Percentiles rank a stretch among this genome's conserved stretches.
Evolutionary conservation across 2,888 invertebrate genomes (phyloP).

Genomic region (Drosophila maculinotata): DNA sequence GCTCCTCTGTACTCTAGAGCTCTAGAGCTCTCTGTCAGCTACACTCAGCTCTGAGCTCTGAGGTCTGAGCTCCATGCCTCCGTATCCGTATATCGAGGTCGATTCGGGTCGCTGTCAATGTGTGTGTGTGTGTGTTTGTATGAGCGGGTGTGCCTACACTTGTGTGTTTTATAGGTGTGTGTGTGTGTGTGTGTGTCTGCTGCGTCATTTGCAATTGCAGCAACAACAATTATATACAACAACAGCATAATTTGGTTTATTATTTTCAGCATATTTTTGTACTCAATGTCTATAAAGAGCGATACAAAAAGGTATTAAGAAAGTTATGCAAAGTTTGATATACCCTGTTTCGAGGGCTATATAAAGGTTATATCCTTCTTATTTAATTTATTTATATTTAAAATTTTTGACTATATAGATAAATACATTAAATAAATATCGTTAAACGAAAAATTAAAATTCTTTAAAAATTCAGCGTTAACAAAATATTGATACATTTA

Average conservation of each 20-base stretch:
- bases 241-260: constrained; percentile 31
- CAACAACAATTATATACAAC: constrained; percentile 35
- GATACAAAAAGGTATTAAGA: constrained; percentile 5
- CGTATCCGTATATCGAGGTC: constrained; percentile 65
- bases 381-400: too few relatives aligned
- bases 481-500: too few relatives aligned
- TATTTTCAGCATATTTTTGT: constrained; percentile 54
- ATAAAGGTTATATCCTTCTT: too few relatives aligned
- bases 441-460: too few relatives aligned
- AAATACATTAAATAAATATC: too few relatives aligned
- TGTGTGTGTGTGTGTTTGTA: constrained; percentile 32
- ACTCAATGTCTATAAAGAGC: constrained; percentile 15
- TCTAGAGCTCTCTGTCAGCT: too few relatives aligned
- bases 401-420: too few relatives aligned
- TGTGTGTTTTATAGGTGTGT: constrained; percentile 20
- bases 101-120: constrained; percentile 53
- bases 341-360: neutral
- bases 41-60: too few relatives aligned
- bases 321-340: neutral
- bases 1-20: constrained; percentile 2
- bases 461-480: too few relatives aligned
- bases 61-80: constrained; percentile 40
- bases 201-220: constrained; percentile 71
- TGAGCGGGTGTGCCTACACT: constrained; percentile 47
- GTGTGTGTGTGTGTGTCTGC: constrained; percentile 41